Evolutionary conservation across 2,113 vertebrate genomes (phyloP).

Genomic region (Chlamydotis undulata): DNA sequence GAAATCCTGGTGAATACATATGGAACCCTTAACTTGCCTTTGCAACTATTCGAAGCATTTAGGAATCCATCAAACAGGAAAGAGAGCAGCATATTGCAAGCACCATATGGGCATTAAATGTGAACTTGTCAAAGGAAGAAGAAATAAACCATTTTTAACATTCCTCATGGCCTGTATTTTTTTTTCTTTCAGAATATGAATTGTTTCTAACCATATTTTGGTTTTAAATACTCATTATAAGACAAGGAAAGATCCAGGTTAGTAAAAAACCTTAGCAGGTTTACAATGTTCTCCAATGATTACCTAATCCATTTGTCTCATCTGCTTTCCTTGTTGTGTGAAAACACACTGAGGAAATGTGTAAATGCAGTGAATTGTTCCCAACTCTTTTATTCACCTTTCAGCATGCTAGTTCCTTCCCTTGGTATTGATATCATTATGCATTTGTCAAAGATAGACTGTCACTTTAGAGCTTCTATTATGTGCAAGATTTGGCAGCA

Average conservation of each 20-base stretch:
- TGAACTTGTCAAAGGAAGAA: constrained; percentile 67
- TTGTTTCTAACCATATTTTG: constrained; percentile 55
- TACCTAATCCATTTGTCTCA: constrained; percentile 71
- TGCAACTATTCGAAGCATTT: constrained; percentile 54
- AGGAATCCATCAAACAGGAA: constrained; percentile 64
- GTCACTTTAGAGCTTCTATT: constrained; percentile 81
- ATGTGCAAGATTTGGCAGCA: constrained; percentile 82
- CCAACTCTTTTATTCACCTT: constrained; percentile 77
- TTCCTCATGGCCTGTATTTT: not conserved
- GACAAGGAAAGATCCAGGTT: constrained; percentile 44
- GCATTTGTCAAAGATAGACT: constrained; percentile 80
- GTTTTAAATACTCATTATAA: constrained; percentile 44
- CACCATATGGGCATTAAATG: constrained; percentile 72
- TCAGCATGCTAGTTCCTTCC: constrained; percentile 82
- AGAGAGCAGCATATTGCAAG: constrained; percentile 63
- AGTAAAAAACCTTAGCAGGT: constrained; percentile 42
- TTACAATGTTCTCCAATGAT: constrained; percentile 40
- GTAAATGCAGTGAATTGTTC: constrained; percentile 78
- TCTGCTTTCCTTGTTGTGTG: constrained; percentile 74
- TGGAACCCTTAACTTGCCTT: constrained; percentile 48
- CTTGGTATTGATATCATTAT: constrained; percentile 79
- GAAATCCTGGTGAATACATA: constrained; percentile 57
- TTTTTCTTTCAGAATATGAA: not conserved
- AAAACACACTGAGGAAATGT: constrained; percentile 81
- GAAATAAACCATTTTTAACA: constrained; percentile 62